Base-by-base conservation (phyloP, 2,888 invertebrate genomes). In the Coelinius sp. region DNA sequence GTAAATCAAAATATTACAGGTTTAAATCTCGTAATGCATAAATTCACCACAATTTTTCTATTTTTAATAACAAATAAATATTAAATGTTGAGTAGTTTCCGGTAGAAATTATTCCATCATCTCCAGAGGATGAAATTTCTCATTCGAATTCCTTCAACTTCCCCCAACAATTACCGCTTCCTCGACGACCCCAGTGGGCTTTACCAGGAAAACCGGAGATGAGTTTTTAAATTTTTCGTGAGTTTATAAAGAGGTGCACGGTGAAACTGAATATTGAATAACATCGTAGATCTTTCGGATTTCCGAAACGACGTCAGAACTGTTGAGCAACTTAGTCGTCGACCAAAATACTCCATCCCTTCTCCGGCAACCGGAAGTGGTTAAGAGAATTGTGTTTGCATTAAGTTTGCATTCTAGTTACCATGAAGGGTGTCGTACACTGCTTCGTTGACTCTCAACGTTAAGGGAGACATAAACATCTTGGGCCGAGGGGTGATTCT, bases 301-400 rank as follows among this genome's bases (percentile, higher is more conserved):
- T 35, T 35, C 31, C 31, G 59, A 59, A 59, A 59, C 59, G 17
- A 25, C 31, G 35, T 35, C 31, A 59, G 20, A 25, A 35, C 46
- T 14, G 17, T 2, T 49, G 46, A 49, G 46, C 17, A 49, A 49
- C 20, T 49, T 49, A 49, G 17, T 49, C 20, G 46, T 49, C 17
- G 46, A 14, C 46, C 17, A 49, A 49, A 14, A 17, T 49, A 49
- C 46, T 17, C 14, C 46, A 49, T 20, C 20, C 20, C 46, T 1
- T 17, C 46, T 49, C 46, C 46, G 20, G 8, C n/a, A n/a, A 41
- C 63, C n/a, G 38, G 56, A 70, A 70, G 74, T 73, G 82, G 81
- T 82, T 85, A 84, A 85, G 83, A 81, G 82, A 85, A 85, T 85
- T 85, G 83, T 85, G 83, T 85, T 86, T 86, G 85, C 83, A 80